Evolutionary conservation across 1,140 invertebrate genomes (phyloP).

Genomic region (Saccostrea cuccullata): DNA sequence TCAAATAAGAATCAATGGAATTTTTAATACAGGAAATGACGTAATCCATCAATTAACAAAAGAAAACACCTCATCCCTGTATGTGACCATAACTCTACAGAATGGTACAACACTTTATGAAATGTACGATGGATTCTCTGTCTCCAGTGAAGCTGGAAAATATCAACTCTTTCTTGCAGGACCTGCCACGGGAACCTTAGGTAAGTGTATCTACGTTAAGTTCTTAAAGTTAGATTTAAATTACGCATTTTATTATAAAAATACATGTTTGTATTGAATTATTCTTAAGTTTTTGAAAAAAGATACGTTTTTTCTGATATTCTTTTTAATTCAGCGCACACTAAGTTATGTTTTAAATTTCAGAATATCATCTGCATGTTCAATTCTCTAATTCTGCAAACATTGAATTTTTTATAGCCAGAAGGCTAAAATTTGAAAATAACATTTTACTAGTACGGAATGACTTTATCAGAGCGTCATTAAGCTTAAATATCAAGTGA

Average conservation of each 20-base stretch:
- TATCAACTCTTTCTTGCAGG: neutral
- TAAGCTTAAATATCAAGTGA: too few species aligned
- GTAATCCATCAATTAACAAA: neutral
- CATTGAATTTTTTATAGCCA: too few species aligned
- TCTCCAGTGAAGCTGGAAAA: neutral
- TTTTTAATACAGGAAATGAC: neutral
- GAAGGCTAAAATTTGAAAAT: too few species aligned
- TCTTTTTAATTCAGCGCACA: neutral
- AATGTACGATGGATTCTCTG: neutral
- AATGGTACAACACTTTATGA: neutral
- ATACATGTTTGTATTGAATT: too few species aligned
- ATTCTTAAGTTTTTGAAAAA: neutral
- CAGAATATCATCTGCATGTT: too few species aligned
- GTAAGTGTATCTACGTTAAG: neutral
- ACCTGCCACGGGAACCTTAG: neutral
- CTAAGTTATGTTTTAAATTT: too few species aligned
- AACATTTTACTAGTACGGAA: too few species aligned
- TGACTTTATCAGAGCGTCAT: too few species aligned
- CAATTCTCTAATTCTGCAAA: too few species aligned
- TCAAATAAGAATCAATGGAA: too few species aligned
- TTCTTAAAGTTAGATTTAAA: too few species aligned
- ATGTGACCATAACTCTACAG: neutral
- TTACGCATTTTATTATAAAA: too few species aligned
- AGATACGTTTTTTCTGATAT: neutral
- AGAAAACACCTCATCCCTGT: neutral